Evolutionary conservation across 2,888 invertebrate species (phyloP), one percentile per base, ranked within the genome.

Genomic region (Pandemis corylana): DNA sequence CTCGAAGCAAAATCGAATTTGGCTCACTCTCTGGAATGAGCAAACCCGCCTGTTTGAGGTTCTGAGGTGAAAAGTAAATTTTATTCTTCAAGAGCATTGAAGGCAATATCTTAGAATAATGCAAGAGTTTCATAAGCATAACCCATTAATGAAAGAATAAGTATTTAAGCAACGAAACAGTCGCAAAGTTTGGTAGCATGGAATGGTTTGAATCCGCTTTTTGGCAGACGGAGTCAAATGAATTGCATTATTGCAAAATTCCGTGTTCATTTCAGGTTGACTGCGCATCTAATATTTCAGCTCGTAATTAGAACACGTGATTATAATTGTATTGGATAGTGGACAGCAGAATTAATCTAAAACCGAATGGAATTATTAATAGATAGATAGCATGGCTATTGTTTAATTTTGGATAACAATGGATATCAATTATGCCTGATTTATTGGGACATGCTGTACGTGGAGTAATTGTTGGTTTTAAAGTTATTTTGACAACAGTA

Each of bases 281-380:
- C 7, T 12, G 13, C 13, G 44, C 12, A 49, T 65, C 65, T 65
- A 65, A 49, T 36, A 28, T 65, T 65, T 65, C 28, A 49, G 49
- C 28, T 28, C 28, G 44, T 0, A n/a, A n/a, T 36, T 13, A 13
- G 13, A 64, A 64, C 28, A 46, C 62, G 7, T 46, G 20, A 65
- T 65, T 65, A 49, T 49, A 49, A 49, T 65, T 28, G 1, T 64
- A 12, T 28, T 10, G 65, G 20, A 36, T n/a, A 41, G 36, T 28
- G 62, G 62, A 62, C 13, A n/a, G 7, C 41, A n/a, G 6, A n/a
- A 41, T 13, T 62, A 62, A 62, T 62, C 20, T 62, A 20, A 62
- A 62, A 62, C 41, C 41, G 62, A 62, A 62, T 41, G 41, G 41
- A 62, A 62, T 62, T 36, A 62, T 62, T 41, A 20, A 7, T n/a